Evolutionary conservation across 2,113 vertebrate species (phyloP), one percentile per base, ranked within the genome.

Genomic region (Myotis lucifugus): DNA sequence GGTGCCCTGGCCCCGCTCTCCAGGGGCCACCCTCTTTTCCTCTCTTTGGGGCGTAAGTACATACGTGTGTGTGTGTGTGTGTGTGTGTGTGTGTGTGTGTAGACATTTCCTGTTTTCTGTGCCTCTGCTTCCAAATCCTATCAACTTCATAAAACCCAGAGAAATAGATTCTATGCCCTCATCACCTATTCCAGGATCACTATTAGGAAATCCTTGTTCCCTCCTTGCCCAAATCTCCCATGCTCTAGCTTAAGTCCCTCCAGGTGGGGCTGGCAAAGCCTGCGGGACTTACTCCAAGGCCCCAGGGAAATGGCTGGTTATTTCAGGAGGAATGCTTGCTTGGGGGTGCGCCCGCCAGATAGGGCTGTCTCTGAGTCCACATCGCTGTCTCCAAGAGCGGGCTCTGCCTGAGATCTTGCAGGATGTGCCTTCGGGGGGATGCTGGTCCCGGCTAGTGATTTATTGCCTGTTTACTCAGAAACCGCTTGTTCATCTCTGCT

Each of bases 391-490:
- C 25, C 9, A 67, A 37, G 34, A 29, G 12, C 0, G 3, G 2
- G 50, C 64, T 85, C 73, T 69, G 83, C 73, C 90, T 83, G 78
- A 34, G 54, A 34, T 70, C 94, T 21, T 37, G 64, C 89, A 21
- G 10, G 78, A 34, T n/a, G 66, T 91, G 70, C 87, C 73, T 64
- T 70, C 21, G 34, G 27, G 29, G 29, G 46, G 23, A 46, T 37
- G 19, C 61, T n/a, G 76, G 59, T 29, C 46, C 85, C 8, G 15
- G 91, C 59, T n/a, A 13, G 18, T 78, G 82, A 92, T 93, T 92
- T 87, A 85, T 76, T 19, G 27, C 89, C 61, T 72, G 67, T 96
- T 96, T 87, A 82, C 67, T 70, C 77, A 74, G 93, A 91, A 70
- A 59, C 37, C 5, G 21, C 82, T 34, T 72, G 77, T 70, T 93